phyloP scores from a whole-genome alignment of 2,797 vertebrate genomes.

The Meriones psammophilus region DNA sequence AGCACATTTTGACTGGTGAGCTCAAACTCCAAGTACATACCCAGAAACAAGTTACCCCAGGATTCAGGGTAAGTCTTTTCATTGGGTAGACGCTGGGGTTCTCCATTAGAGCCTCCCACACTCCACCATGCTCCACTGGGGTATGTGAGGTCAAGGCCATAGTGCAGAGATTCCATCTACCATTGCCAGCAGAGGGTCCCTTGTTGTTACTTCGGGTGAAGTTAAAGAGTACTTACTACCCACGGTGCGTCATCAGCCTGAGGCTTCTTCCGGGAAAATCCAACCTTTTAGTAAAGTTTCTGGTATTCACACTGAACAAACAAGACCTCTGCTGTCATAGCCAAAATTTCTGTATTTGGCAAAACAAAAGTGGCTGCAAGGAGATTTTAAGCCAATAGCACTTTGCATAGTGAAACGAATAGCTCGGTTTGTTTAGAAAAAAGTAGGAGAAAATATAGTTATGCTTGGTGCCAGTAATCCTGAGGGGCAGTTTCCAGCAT shows the following conservation, averaged over 20 bases:
- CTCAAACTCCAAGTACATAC: neutral
- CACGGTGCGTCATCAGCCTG: neutral
- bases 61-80: neutral
- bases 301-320: neutral
- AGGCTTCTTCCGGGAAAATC: neutral
- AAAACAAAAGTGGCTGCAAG: conserved; percentile 19
- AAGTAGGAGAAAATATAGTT: neutral
- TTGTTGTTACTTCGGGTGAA: neutral
- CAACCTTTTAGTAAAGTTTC: neutral
- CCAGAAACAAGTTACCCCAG: neutral
- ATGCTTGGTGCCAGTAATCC: neutral
- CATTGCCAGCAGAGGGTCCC: neutral
- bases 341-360: conserved; percentile 17
- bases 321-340: conserved; percentile 37
- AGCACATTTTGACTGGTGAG: neutral
- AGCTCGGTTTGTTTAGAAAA: neutral
- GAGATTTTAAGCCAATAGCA: neutral
- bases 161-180: neutral
- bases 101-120: neutral
- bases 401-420: conserved; percentile 42
- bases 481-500: neutral
- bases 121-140: no score
- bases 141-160: neutral
- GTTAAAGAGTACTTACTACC: neutral
- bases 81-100: neutral